Evolutionary conservation across 1,140 invertebrate species (phyloP), one percentile per base, ranked within the genome.

Genomic region (Cyphomyrmex costatus): DNA sequence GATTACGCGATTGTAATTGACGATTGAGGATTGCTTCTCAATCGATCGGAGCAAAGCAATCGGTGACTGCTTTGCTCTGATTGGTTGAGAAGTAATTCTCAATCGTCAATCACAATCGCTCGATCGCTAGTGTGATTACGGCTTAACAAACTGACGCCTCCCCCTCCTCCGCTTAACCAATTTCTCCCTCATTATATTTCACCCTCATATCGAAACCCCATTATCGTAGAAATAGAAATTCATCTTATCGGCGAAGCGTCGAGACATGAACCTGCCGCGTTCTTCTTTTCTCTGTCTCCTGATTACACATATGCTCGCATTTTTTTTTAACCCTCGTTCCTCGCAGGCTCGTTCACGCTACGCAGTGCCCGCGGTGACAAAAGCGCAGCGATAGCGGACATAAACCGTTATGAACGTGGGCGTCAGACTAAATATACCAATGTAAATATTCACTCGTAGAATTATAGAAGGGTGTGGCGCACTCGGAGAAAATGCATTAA

Each of bases 371-470:
- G 74, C 86, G 78, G 78, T 89, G 92, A 92, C 91, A 92, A 91
- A 90, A 92, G 89, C 82, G 85, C 33, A 65, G 74, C 79, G 79
- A 90, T 87, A 87, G 74, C 86, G 76, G 70, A 77, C 76, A 77
- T 82, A 90, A 90, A 89, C 88, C 84, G 88, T 90, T 90, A 90
- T 88, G 86, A 89, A 85, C 61, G 89, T 90, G 88, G 89, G 89
- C 79, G 86, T 87, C 86, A 79, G 89, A 90, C 88, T 90, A 90
- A 90, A 90, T 90, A 89, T 89, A 89, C 84, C 88, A 85, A 87
- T 90, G 89, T 90, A 90, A 90, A 90, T 90, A 87, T 90, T 61
- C 79, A 49, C 16, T 30, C 85, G 71, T 46, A 71, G 68, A n/a
- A 73, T 80, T 68, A 68, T 61, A 85, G 63, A 79, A 78, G 88